phyloP scores from a whole-genome alignment of 2,113 vertebrate genomes.

The Potamarius usumacintae region DNA sequence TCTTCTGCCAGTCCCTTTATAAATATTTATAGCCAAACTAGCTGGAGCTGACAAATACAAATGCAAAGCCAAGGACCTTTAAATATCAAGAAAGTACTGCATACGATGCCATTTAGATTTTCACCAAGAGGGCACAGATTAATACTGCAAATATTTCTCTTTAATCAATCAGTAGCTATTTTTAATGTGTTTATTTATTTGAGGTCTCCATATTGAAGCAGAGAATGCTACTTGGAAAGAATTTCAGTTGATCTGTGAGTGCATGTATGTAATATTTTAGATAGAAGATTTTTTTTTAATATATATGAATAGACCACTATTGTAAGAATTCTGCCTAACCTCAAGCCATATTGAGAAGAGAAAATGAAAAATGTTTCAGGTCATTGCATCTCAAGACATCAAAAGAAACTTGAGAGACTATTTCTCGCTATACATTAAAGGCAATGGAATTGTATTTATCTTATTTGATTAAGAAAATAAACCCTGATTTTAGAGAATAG shows the following conservation, averaged over 20 bases:
- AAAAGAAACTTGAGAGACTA: conserved; percentile 1
- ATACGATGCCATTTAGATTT: conserved; percentile 57
- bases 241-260: neutral
- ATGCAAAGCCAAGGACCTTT: conserved; percentile 63
- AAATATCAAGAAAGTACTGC: conserved; percentile 58
- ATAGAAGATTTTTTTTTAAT: neutral
- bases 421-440: neutral
- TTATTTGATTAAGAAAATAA: neutral
- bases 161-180: conserved; percentile 59
- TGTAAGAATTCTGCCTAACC: neutral
- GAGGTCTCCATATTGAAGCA: conserved; percentile 29
- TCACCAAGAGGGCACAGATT: conserved; percentile 60
- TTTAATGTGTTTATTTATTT: conserved; percentile 60
- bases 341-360: neutral
- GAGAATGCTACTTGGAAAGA: neutral
- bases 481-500: neutral
- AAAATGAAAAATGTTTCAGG: neutral
- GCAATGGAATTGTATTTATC: neutral
- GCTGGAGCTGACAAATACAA: conserved; percentile 67
- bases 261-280: conserved; percentile 56
- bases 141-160: conserved; percentile 67
- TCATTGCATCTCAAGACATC: conserved; percentile 22
- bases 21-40: conserved; percentile 73
- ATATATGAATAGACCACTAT: conserved; percentile 20
- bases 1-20: conserved; percentile 68